phyloP scores from a whole-genome alignment of 2,113 vertebrate genomes.

The Cathartes aura region DNA sequence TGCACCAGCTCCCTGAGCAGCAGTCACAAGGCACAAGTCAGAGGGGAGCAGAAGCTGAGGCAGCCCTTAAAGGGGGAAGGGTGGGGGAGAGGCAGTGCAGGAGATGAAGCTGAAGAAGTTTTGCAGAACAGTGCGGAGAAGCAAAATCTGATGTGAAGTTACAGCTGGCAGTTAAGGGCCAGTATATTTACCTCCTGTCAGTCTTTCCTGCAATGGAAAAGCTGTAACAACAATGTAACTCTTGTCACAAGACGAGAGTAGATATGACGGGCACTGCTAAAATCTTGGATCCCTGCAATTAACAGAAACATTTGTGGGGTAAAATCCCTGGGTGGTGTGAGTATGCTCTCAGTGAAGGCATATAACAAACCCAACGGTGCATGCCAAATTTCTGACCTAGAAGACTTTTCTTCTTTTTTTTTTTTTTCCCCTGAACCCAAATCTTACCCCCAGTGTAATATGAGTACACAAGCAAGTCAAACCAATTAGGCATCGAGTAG shows the following conservation, averaged over 20 bases:
- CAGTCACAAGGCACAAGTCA: accelerated
- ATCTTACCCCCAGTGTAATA: neutral
- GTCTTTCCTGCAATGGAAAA: neutral
- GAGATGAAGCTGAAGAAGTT: neutral
- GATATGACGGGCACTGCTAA: neutral
- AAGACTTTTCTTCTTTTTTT: neutral
- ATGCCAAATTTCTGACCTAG: neutral
- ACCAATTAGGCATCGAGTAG: neutral
- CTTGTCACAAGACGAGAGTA: neutral
- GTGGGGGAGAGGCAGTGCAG: neutral
- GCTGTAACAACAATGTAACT: neutral
- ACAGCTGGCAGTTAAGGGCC: neutral
- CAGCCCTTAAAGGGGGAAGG: neutral
- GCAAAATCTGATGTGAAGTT: neutral
- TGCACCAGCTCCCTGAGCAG: neutral
- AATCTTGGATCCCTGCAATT: neutral
- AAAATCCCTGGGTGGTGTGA: neutral
- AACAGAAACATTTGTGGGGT: neutral
- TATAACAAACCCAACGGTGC: neutral
- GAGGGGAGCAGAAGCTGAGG: neutral
- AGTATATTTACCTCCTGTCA: neutral
- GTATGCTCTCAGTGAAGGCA: neutral
- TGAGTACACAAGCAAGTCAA: neutral
- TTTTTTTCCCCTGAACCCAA: neutral
- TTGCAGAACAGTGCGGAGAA: neutral